A percentile compares a stretch with the other conserved stretches of the same genome.
Conservation (phyloP, 2,888 invertebrate species). For the Allolobophora icterica region DNA sequence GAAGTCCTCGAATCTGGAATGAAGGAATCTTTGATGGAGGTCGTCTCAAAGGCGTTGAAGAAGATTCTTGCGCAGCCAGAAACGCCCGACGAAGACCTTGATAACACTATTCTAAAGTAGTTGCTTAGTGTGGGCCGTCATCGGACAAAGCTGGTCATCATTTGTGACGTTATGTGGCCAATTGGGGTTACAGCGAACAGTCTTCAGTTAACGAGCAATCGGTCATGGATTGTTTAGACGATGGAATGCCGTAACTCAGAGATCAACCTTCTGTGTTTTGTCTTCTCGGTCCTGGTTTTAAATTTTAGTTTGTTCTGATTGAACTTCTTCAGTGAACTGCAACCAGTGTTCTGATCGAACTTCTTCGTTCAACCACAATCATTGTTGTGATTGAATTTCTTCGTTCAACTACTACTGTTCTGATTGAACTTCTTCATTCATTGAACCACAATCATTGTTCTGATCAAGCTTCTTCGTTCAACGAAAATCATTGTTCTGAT, state of each 20-base stretch:
- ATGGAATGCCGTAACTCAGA: background rate
- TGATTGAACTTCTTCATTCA: background rate
- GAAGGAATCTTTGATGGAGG: slow-evolving; percentile 85
- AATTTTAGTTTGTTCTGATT: background rate
- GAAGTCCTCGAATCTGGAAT: slow-evolving; percentile 83
- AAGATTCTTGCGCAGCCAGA: slow-evolving; percentile 79
- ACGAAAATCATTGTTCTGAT: background rate
- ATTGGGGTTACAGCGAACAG: background rate
- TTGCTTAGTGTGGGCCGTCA: background rate
- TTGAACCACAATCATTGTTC: background rate
- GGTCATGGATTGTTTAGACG: background rate
- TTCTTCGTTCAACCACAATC: background rate
- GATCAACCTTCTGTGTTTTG: background rate
- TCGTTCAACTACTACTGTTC: background rate
- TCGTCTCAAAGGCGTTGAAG: slow-evolving; percentile 84
- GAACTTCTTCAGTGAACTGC: background rate
- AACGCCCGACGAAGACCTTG: slow-evolving; percentile 83
- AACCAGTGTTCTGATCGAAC: background rate
- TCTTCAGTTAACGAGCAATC: slow-evolving; percentile 7
- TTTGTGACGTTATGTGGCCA: background rate
- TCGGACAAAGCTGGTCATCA: background rate
- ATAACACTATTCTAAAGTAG: slow-evolving; percentile 78
- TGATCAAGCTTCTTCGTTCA: background rate
- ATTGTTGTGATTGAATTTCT: no score
- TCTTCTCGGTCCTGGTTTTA: background rate